Percentiles rank a stretch among this genome's conserved stretches.
These are phyloP conservation scores for Phalacrocorax brasilianus DNA, from an alignment of 2,113 vertebrate species.

Conservation along the genomic window DNA sequence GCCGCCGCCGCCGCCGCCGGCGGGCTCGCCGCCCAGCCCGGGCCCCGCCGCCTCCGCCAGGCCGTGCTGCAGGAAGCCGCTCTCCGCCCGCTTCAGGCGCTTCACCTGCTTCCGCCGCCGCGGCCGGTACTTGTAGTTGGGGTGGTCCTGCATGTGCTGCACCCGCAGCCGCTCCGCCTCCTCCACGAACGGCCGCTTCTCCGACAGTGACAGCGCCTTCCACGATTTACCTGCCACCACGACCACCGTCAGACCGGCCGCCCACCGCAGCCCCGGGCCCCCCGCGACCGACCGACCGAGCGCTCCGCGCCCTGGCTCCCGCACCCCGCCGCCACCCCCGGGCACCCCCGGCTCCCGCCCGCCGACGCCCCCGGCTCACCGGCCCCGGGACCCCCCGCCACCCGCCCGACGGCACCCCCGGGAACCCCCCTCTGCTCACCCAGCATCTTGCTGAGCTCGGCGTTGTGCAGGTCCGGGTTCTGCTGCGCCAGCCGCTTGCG, in stretches of 20 bases:
- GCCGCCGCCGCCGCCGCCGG: conserved; percentile 50
- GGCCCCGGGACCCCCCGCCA: too few species aligned
- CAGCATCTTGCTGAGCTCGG: conserved; percentile 95
- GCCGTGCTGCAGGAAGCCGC: conserved; percentile 82
- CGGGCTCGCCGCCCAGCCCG: conserved; percentile 58
- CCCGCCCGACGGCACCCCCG: too few species aligned
- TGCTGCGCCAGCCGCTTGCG: conserved; percentile 91
- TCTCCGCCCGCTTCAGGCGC: conserved; percentile 90
- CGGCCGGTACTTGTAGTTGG: conserved; percentile 97
- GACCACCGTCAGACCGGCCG: not conserved
- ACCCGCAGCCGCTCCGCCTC: conserved; percentile 94
- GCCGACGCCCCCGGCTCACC: too few species aligned
- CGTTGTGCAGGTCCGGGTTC: conserved; percentile 95
- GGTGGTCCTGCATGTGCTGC: conserved; percentile 98
- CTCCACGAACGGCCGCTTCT: conserved; percentile 96
- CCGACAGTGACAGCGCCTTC: conserved; percentile 88
- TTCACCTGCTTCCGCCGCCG: conserved; percentile 96
- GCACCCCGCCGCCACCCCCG: not conserved
- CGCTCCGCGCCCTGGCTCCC: too few species aligned
- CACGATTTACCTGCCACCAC: conserved; percentile 87
- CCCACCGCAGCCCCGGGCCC: too few species aligned
- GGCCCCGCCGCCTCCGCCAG: conserved; percentile 70
- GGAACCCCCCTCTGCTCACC: conserved; percentile 77
- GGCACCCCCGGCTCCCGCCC: not conserved
- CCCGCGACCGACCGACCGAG: too few species aligned